These are phyloP conservation scores for Phainopepla nitens DNA, from an alignment of 2,113 vertebrate species.

Conservation along the genomic window DNA sequence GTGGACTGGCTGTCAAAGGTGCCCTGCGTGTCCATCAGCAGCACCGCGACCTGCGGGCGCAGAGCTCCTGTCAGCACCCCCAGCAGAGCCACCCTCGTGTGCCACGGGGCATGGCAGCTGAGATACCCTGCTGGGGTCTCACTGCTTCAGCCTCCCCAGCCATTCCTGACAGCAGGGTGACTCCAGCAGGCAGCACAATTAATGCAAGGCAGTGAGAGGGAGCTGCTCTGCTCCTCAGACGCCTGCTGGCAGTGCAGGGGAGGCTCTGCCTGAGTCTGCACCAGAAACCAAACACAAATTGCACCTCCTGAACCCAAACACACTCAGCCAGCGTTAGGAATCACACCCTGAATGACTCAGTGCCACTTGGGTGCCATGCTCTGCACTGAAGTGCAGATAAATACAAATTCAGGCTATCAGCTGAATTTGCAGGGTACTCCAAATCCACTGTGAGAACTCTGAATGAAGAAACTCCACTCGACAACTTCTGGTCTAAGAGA, in stretches of 20 bases:
- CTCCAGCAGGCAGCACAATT: background rate
- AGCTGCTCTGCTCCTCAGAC: background rate
- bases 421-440: background rate
- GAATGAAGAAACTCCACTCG: background rate
- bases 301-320: background rate
- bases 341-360: background rate
- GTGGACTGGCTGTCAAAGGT: constrained; percentile 98
- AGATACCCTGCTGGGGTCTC: background rate
- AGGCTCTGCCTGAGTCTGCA: background rate
- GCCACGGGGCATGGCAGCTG: background rate
- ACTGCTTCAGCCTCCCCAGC: background rate
- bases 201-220: background rate
- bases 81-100: background rate
- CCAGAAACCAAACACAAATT: background rate
- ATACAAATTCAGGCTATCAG: background rate
- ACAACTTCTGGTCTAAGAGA: background rate
- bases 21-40: constrained; percentile 97
- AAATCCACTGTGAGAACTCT: background rate
- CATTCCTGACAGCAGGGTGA: background rate
- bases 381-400: accelerated
- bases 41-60: constrained; percentile 82
- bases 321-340: background rate
- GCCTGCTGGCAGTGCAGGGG: background rate
- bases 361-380: background rate
- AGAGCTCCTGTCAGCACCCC: background rate